Percentiles rank a stretch among this genome's conserved stretches.
phyloP scores from a whole-genome alignment of 35 echinoderm and acorn worm genomes.

The Ophiothrix spiculata region DNA sequence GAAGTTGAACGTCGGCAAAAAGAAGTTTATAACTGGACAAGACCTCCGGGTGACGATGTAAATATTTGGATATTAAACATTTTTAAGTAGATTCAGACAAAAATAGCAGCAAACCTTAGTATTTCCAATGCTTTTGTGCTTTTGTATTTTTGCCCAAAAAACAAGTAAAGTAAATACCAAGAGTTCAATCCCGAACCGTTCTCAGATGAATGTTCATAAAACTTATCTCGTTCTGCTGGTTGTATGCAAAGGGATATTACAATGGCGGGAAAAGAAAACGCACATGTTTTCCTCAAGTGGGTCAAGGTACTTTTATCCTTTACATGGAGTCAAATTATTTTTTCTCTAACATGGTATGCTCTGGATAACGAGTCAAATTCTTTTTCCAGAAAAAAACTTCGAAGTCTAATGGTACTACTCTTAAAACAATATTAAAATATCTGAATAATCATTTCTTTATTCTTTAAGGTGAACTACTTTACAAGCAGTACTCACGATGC shows the following conservation, averaged over 20 bases:
- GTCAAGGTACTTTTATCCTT: background rate
- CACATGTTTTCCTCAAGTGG: background rate
- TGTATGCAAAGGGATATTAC: background rate
- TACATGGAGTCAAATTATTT: too few species aligned
- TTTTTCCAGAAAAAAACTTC: too few species aligned
- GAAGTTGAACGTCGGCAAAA: constrained; percentile 50
- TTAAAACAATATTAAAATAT: too few species aligned
- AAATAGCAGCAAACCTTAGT: too few species aligned
- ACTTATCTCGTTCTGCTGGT: background rate
- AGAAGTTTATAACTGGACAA: constrained; percentile 54
- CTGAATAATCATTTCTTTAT: background rate
- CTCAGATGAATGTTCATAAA: background rate
- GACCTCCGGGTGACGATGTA: constrained; percentile 46
- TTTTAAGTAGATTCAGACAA: too few species aligned
- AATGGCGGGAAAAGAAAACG: background rate
- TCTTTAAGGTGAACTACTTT: constrained; percentile 51
- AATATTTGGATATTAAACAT: background rate
- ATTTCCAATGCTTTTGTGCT: background rate
- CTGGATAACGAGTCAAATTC: too few species aligned
- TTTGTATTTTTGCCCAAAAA: too few species aligned
- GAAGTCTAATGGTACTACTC: too few species aligned
- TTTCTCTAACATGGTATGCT: too few species aligned
- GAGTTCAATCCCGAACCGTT: background rate
- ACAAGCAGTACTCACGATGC: constrained; percentile 61
- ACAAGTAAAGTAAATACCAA: background rate